Conservation (phyloP, 2,888 invertebrate species). For the Barypeithes pellucidus region DNA sequence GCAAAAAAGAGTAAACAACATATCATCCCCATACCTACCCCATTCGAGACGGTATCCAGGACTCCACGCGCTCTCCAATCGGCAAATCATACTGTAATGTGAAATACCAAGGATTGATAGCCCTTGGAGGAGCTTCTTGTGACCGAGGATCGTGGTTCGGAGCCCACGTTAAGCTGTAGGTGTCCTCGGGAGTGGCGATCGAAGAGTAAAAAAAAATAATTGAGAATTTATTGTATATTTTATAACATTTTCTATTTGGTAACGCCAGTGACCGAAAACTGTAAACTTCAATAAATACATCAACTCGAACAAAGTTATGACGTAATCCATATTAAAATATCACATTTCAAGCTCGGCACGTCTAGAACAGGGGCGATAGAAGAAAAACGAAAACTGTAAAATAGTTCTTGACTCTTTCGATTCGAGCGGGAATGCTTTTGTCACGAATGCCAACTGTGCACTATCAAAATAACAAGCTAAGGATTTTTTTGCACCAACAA, state of each 20-base stretch:
- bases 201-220: neutral
- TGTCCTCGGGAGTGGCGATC: no score
- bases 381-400: slow-evolving; percentile 37
- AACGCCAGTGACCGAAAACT: neutral
- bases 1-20: no score
- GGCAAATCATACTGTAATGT: no score
- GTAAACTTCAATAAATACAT: slow-evolving; percentile 21
- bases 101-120: no score
- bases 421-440: slow-evolving; percentile 37
- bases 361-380: slow-evolving; percentile 24
- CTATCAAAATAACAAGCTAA: slow-evolving; percentile 45
- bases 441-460: slow-evolving; percentile 48
- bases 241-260: neutral
- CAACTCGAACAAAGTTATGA: slow-evolving; percentile 29
- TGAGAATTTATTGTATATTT: no score
- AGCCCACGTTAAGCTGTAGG: no score
- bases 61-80: no score
- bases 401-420: slow-evolving; percentile 31
- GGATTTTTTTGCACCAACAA: slow-evolving; percentile 25
- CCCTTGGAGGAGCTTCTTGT: no score
- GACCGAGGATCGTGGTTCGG: no score
- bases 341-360: slow-evolving; percentile 30
- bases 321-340: slow-evolving; percentile 42
- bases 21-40: no score
- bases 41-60: no score